These are phyloP conservation scores for Amblyjoppa fuscipennis DNA, from an alignment of 2,888 invertebrate species.

Conservation along the genomic window DNA sequence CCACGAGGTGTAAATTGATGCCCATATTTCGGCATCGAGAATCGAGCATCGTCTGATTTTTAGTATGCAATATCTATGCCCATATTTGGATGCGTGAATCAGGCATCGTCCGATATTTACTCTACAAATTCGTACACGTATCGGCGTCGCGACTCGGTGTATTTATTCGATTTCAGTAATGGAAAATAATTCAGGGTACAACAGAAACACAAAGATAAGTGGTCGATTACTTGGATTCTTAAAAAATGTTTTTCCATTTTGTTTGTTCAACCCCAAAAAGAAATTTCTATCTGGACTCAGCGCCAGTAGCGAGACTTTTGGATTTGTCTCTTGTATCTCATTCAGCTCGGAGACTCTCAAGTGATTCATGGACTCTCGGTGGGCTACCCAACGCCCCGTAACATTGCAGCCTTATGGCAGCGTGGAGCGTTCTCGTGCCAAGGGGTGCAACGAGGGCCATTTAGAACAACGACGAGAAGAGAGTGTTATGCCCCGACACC, in stretches of 20 bases:
- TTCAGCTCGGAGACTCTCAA: constrained; percentile 64
- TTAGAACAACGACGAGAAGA: constrained; percentile 66
- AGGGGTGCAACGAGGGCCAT: constrained; percentile 71
- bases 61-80: no score
- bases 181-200: no score
- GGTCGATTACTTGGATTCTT: neutral
- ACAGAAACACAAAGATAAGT: neutral
- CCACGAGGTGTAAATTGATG: no score
- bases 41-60: no score
- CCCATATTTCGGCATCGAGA: no score
- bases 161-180: neutral
- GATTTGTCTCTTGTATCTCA: constrained; percentile 52
- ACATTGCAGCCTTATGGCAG: constrained; percentile 82
- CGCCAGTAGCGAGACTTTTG: constrained; percentile 33
- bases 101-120: no score
- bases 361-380: constrained; percentile 81
- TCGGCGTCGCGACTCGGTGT: no score
- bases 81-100: no score
- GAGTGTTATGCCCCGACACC: constrained; percentile 33
- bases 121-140: no score
- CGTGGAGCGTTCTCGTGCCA: constrained; percentile 71
- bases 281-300: constrained; percentile 46
- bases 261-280: neutral
- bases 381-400: constrained; percentile 82
- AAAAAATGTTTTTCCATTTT: neutral